Conservation (phyloP, 2,797 vertebrate genomes). For the Leucoraja ocellata region DNA sequence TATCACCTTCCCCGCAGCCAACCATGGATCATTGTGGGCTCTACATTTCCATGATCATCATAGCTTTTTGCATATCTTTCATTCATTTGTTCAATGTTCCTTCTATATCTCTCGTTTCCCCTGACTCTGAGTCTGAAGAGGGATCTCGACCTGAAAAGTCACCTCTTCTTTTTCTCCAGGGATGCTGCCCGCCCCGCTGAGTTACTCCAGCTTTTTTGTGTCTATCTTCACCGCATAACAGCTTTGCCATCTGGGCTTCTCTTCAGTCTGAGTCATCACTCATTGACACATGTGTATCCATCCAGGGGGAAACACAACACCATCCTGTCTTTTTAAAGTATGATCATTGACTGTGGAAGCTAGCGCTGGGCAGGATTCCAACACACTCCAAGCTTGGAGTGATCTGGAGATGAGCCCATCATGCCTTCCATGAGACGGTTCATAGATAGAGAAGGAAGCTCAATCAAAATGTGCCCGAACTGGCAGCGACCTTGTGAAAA, state of each 20-base stretch:
- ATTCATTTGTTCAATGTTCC: too few relatives aligned
- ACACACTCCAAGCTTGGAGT: constrained; percentile 26
- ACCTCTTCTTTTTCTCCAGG: too few relatives aligned
- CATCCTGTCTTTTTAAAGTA: constrained; percentile 34
- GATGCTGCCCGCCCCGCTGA: too few relatives aligned
- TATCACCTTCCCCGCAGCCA: too few relatives aligned
- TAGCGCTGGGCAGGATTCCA: constrained; percentile 19
- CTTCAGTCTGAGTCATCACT: not conserved
- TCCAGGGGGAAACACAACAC: not conserved
- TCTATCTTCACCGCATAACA: not conserved
- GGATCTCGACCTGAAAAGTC: too few relatives aligned
- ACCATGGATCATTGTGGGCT: too few relatives aligned
- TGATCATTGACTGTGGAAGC: constrained; percentile 25
- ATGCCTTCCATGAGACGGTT: constrained; percentile 34
- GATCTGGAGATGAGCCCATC: constrained; percentile 26
- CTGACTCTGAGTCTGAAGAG: too few relatives aligned
- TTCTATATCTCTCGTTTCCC: too few relatives aligned
- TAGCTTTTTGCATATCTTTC: too few relatives aligned
- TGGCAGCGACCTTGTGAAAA: constrained; percentile 30
- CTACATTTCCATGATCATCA: too few relatives aligned
- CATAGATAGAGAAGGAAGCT: constrained; percentile 1
- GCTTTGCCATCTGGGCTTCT: constrained; percentile 12
- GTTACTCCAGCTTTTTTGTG: too few relatives aligned
- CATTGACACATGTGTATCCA: constrained; percentile 33
- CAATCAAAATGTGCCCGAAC: constrained; percentile 34